phyloP scores from a whole-genome alignment of 1,140 invertebrate species.

The Nylanderia fulva region DNA sequence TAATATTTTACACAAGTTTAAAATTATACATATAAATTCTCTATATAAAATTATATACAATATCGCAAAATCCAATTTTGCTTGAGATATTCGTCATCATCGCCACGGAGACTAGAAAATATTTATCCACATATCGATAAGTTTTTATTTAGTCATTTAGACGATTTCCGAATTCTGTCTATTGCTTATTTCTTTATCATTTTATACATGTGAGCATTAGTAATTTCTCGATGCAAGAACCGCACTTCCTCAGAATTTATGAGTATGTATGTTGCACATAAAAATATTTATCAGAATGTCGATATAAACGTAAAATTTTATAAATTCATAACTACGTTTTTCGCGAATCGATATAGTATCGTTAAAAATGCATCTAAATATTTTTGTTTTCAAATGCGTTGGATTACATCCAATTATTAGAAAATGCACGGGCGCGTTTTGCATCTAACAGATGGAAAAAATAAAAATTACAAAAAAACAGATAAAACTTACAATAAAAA shows the following conservation, averaged over 20 bases:
- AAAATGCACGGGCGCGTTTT: background rate
- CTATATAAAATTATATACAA: background rate
- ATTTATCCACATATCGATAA: background rate
- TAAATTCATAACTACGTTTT: constrained; percentile 29
- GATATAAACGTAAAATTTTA: constrained; percentile 18
- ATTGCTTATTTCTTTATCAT: background rate
- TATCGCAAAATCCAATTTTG: constrained; percentile 4
- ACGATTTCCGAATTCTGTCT: constrained; percentile 24
- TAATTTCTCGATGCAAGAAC: constrained; percentile 3
- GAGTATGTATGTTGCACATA: background rate
- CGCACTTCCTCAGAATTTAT: constrained; percentile 22
- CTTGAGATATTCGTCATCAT: background rate
- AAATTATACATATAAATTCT: background rate
- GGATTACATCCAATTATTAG: constrained; percentile 21
- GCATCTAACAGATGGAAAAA: constrained; percentile 3
- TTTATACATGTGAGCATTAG: constrained; percentile 13
- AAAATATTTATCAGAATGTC: constrained; percentile 23
- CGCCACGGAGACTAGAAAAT: background rate
- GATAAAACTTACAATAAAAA: background rate
- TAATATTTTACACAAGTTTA: background rate
- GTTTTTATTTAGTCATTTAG: background rate
- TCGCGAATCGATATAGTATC: background rate
- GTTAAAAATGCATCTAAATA: background rate
- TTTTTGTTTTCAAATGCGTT: constrained; percentile 14
- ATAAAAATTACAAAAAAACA: background rate